phyloP scores from a whole-genome alignment of 2,797 vertebrate species.

The Pempheris klunzingeri region DNA sequence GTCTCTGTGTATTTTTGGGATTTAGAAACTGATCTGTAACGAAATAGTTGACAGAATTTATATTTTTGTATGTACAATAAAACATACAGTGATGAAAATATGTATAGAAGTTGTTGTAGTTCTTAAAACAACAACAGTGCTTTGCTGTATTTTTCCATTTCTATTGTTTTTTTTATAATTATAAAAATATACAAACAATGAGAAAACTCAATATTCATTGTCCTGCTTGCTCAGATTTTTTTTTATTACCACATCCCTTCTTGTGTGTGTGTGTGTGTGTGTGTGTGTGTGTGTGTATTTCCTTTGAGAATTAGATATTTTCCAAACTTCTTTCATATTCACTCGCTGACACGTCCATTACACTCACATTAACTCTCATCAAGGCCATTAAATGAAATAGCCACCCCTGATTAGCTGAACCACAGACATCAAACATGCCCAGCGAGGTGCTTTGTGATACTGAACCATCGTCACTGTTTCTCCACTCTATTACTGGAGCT shows the following conservation, averaged over 20 bases:
- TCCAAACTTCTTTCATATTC: neutral
- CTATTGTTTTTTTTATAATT: neutral
- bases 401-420: constrained; percentile 11
- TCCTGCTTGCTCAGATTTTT: too few species aligned
- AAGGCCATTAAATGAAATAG: neutral
- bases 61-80: too few species aligned
- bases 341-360: neutral
- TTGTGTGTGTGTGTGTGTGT: neutral
- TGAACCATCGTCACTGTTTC: constrained; percentile 26
- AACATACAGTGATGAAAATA: too few species aligned
- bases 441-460: constrained; percentile 5
- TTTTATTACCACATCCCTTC: neutral
- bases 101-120: neutral
- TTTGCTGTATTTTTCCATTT: neutral
- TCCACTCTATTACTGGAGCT: constrained; percentile 4
- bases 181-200: neutral
- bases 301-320: neutral
- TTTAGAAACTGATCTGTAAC: too few species aligned
- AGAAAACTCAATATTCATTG: neutral
- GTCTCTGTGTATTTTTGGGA: neutral
- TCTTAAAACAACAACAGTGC: neutral
- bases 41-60: too few species aligned
- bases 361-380: neutral
- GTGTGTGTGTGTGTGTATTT: neutral
- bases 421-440: constrained; percentile 5